A percentile compares a stretch with the other conserved stretches of the same genome.
Conservation (phyloP, 2,888 invertebrate species). For the Dolichopus griseipennis region DNA sequence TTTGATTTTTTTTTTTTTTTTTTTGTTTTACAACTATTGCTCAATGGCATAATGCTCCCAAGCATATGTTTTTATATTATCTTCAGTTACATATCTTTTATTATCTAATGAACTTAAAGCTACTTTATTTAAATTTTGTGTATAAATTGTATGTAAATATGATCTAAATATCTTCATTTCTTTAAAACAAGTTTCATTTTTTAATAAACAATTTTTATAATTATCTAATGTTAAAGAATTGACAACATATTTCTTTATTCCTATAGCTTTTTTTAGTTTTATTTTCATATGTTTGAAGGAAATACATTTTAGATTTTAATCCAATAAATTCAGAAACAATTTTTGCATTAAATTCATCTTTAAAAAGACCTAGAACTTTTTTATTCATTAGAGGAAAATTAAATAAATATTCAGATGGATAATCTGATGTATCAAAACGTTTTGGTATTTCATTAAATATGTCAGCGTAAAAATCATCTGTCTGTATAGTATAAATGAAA, state of each 20-base stretch:
- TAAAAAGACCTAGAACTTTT: constrained; percentile 12
- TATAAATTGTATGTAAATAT: constrained; percentile 16
- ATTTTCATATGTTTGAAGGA: constrained; percentile 9
- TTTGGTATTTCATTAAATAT: no score
- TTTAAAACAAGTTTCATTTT: constrained; percentile 11
- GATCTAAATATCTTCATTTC: constrained; percentile 13
- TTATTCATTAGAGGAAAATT: no score
- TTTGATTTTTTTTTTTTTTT: no score
- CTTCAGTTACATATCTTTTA: neutral
- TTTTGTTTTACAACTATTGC: no score
- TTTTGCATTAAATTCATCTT: constrained; percentile 16
- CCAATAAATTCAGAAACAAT: constrained; percentile 18
- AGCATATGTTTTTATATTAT: neutral
- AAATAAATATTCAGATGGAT: no score
- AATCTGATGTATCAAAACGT: no score
- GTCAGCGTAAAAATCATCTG: no score
- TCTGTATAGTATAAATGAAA: no score
- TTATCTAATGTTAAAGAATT: constrained; percentile 11
- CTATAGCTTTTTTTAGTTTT: constrained; percentile 16
- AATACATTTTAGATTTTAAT: constrained; percentile 19
- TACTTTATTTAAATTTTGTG: constrained; percentile 14
- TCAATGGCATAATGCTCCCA: neutral
- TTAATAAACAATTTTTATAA: constrained; percentile 14
- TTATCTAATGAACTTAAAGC: constrained; percentile 1
- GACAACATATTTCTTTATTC: constrained; percentile 12